A percentile compares a stretch with the other conserved stretches of the same genome.
phyloP scores from a whole-genome alignment of 1,140 invertebrate genomes.

The Cotesia chilonis region DNA sequence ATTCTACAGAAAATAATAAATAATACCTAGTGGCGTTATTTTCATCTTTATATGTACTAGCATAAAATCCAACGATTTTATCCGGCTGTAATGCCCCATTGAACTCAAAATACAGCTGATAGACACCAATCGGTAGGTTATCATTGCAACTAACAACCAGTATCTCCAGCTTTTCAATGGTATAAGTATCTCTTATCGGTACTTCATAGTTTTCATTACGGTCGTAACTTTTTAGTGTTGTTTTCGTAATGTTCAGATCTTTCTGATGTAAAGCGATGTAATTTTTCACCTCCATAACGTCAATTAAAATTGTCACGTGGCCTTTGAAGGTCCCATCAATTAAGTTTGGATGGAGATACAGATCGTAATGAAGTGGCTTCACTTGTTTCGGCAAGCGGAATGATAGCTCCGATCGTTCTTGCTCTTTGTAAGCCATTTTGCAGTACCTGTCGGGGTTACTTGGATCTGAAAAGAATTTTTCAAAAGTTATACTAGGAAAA shows the following conservation, averaged over 20 bases:
- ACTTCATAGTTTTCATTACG: slow-evolving; percentile 49
- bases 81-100: slow-evolving; percentile 72
- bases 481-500: slow-evolving; percentile 27
- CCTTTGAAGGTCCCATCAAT: slow-evolving; percentile 75
- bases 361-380: slow-evolving; percentile 77
- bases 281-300: slow-evolving; percentile 67
- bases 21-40: slow-evolving; percentile 71
- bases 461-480: slow-evolving; percentile 44
- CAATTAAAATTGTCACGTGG: slow-evolving; percentile 75
- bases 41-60: slow-evolving; percentile 75
- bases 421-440: slow-evolving; percentile 48
- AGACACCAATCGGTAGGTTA: slow-evolving; percentile 69
- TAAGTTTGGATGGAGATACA: slow-evolving; percentile 79
- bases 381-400: slow-evolving; percentile 75
- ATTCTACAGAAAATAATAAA: slow-evolving; percentile 18
- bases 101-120: slow-evolving; percentile 74
- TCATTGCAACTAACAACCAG: slow-evolving; percentile 70
- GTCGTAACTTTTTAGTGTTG: slow-evolving; percentile 54
- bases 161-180: slow-evolving; percentile 69
- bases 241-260: slow-evolving; percentile 67
- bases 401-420: slow-evolving; percentile 47
- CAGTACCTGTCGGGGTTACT: slow-evolving; percentile 34
- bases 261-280: slow-evolving; percentile 78
- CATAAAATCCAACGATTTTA: slow-evolving; percentile 82
- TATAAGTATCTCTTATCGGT: slow-evolving; percentile 55